Conservation (phyloP, 2,113 vertebrate species). For the Tilapia sparmanii region DNA sequence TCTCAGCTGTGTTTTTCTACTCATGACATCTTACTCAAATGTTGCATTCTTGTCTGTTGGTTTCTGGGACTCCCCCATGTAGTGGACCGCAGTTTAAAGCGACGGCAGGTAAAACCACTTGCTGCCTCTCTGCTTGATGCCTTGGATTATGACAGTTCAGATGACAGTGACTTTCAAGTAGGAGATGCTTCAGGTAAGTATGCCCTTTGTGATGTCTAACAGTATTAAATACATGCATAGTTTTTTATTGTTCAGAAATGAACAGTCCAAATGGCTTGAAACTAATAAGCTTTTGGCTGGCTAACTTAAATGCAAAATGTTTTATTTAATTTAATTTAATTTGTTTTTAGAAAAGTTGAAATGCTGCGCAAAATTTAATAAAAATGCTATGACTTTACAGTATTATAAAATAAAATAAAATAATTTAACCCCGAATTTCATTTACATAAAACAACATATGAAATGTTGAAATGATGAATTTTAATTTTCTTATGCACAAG, state of each 20-base stretch:
- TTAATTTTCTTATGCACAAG: not conserved
- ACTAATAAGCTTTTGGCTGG: not conserved
- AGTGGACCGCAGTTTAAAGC: conserved; percentile 97
- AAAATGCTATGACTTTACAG: not conserved
- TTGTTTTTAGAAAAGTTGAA: fast-evolving
- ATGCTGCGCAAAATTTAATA: not conserved
- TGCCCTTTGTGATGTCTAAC: not conserved
- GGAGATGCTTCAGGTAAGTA: conserved; percentile 93
- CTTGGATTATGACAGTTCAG: conserved; percentile 98
- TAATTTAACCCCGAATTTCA: not conserved
- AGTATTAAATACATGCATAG: not conserved
- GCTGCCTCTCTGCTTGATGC: conserved; percentile 94
- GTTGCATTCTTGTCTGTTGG: not conserved
- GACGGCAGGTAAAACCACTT: conserved; percentile 96
- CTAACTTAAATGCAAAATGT: not conserved
- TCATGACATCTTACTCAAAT: not conserved
- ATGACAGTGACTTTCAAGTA: conserved; percentile 99
- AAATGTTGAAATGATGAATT: not conserved
- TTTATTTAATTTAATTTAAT: not conserved
- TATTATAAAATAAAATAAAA: not conserved
- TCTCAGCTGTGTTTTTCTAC: not conserved
- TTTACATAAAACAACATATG: not conserved
- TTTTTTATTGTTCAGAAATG: not conserved
- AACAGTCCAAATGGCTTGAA: not conserved
- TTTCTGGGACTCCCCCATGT: not conserved